Conservation (phyloP, 2,888 invertebrate genomes). For the Parasteatoda lunata region DNA sequence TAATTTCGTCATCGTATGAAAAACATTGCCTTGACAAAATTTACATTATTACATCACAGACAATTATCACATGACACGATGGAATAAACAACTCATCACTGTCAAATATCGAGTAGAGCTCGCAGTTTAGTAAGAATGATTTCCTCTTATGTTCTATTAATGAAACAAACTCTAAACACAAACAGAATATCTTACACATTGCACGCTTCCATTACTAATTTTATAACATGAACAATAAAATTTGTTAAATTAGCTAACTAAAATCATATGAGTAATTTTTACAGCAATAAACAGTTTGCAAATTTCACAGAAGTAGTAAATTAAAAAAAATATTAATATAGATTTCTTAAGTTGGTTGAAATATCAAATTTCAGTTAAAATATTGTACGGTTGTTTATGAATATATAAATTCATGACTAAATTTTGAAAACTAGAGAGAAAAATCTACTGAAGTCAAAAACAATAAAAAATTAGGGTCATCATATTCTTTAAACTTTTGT, state of each 20-base stretch:
- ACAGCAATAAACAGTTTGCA: background rate
- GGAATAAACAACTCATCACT: constrained; percentile 50
- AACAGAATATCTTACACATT: background rate
- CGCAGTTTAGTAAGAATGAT: constrained; percentile 8
- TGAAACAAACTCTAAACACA: background rate
- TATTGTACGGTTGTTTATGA: no score
- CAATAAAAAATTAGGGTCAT: no score
- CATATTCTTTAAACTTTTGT: no score
- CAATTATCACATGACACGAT: constrained; percentile 63
- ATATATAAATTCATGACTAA: no score
- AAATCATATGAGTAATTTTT: background rate
- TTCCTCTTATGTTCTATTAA: background rate
- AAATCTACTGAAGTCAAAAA: no score
- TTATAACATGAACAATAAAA: background rate
- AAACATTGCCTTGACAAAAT: constrained; percentile 54
- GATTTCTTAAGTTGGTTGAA: no score
- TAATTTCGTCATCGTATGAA: constrained; percentile 44
- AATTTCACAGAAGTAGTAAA: background rate
- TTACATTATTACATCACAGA: constrained; percentile 65
- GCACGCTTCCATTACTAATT: background rate
- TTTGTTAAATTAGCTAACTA: background rate
- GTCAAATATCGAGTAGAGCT: constrained; percentile 49
- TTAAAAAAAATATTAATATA: no score
- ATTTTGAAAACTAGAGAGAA: no score
- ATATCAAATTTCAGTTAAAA: no score